Conservation (phyloP, 2,888 invertebrate species). For the Sclerodermus sp. region DNA sequence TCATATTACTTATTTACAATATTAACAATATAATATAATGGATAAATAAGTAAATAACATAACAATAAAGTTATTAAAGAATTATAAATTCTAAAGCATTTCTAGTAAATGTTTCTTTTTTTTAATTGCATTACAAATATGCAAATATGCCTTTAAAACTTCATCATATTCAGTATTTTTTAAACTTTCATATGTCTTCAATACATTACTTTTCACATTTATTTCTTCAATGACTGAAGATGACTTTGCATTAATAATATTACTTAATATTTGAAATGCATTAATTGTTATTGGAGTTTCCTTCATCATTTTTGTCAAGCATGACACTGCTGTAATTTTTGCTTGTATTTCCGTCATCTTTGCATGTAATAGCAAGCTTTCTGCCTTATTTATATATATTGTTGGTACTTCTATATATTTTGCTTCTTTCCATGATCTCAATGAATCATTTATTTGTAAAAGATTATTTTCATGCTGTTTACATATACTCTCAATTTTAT, state of each 20-base stretch:
- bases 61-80: not conserved
- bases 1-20: not conserved
- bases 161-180: constrained; percentile 56
- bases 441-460: constrained; percentile 36
- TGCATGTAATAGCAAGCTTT: constrained; percentile 36
- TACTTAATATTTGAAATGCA: constrained; percentile 54
- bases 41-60: not conserved
- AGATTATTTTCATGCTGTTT: constrained; percentile 49
- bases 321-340: constrained; percentile 49
- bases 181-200: constrained; percentile 54
- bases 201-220: constrained; percentile 46
- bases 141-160: constrained; percentile 53
- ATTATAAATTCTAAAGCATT: constrained; percentile 16
- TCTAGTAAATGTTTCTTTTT: constrained; percentile 51
- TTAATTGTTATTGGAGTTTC: constrained; percentile 54
- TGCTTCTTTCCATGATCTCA: constrained; percentile 49
- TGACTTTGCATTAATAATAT: constrained; percentile 53
- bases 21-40: not conserved
- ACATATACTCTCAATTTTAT: constrained; percentile 50
- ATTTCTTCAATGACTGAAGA: constrained; percentile 49
- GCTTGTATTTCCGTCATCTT: constrained; percentile 48
- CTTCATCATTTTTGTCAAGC: constrained; percentile 54
- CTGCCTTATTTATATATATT: constrained; percentile 46
- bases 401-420: constrained; percentile 46
- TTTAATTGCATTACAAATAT: constrained; percentile 52